These are phyloP conservation scores for Temnothorax curvispinosus DNA, from an alignment of 1,140 invertebrate species.

Conservation along the genomic window DNA sequence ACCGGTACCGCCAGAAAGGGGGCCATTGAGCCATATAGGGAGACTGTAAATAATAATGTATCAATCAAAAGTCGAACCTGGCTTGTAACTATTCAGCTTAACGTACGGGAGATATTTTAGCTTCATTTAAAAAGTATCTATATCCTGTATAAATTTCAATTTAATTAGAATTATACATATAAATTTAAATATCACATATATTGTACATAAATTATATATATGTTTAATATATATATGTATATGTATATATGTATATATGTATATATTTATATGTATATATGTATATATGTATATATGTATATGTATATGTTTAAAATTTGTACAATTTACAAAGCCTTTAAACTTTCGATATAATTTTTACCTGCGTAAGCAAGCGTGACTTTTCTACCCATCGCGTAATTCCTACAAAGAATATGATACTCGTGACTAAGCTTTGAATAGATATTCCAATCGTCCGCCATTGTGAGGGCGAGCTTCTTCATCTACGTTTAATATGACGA, in stretches of 20 bases:
- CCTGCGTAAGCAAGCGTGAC: conserved; percentile 67
- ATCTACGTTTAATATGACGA: conserved; percentile 59
- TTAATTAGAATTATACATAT: not conserved
- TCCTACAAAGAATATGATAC: conserved; percentile 56
- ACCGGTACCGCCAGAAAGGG: conserved; percentile 72
- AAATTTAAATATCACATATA: not conserved
- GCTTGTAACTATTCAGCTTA: not conserved
- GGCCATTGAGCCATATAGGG: conserved; percentile 71
- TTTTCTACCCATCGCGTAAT: conserved; percentile 66
- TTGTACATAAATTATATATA: not conserved
- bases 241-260: not conserved
- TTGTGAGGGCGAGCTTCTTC: conserved; percentile 56
- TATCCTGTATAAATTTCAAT: not conserved
- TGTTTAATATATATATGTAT: no score
- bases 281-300: not conserved
- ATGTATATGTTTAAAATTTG: not conserved
- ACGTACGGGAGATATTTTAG: not conserved
- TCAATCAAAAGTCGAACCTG: not conserved
- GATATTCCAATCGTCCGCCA: conserved; percentile 69
- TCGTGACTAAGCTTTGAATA: conserved; percentile 54
- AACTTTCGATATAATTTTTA: conserved; percentile 40
- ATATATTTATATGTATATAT: not conserved
- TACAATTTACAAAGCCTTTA: not conserved
- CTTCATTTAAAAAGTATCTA: not conserved
- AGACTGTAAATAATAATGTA: conserved; percentile 54